Base-by-base conservation (phyloP, 1,140 invertebrate species). In the Lerema accius region DNA sequence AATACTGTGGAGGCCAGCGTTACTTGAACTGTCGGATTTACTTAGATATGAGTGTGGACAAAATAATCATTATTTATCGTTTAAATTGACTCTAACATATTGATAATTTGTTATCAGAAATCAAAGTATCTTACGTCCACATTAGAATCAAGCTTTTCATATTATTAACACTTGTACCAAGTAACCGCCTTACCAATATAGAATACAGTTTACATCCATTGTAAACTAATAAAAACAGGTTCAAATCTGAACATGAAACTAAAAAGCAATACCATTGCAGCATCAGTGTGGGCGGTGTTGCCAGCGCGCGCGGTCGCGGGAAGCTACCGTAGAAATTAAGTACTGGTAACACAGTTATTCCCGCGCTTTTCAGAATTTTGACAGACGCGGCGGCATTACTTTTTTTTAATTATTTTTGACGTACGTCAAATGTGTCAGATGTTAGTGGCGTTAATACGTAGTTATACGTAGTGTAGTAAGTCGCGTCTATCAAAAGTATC, bases 281-380 rank as follows among this genome's bases (percentile, higher is more conserved):
- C 59, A 62, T 51, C 14, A 13, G 46, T 59, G 16, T 11, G 9
- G 16, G 3, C 46, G 78, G 79, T 84, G 86, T 81, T 84, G 81
- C 82, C 71, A 86, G 73, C 78, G 65, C 76, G 73, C 37, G 39
- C 61, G 66, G 35, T 11, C 55, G 61, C 46, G 65, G 65, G 43
- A 28, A 42, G 56, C 53, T 58, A 58, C 55, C 55, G 17, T 32
- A 46, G 40, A 37, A 45, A 45, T 23, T 58, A 43, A 56, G 49
- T 61, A 48, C 32, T 60, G 65, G 62, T 63, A 51, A 56, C 17
- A 49, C 55, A 46, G 35, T 49, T 55, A 32, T 60, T 23, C 56
- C 46, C 55, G 50, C 39, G 51, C 55, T 40, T 59, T 51, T 11
- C 7, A 6, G 6, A 28, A 23, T 56, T 56, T 56, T 7, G 17